Base-by-base conservation (phyloP, 2,113 vertebrate genomes). In the Rhabdomys dilectus region DNA sequence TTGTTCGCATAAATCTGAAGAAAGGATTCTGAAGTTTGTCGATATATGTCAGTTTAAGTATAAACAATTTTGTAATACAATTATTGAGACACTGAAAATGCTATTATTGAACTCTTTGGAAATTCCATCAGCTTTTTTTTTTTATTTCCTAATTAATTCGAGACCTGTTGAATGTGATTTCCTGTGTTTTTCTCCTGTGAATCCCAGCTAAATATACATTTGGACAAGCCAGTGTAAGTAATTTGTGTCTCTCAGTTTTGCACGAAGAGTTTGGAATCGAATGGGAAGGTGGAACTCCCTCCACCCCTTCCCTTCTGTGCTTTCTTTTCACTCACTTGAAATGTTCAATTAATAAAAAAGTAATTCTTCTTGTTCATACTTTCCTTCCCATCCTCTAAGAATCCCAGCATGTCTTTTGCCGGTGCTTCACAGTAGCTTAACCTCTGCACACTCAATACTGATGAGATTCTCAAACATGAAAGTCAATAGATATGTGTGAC, bases 291-390 rank as follows among this genome's bases (percentile, higher is more conserved):
- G 15, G 26, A 77, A 62, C 9, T 95, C 11, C 42, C 4, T 2
- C 58, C 1, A 31, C 0, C 15, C 1, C 53, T 85, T 58, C 86
- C 4, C 26, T 17, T 13, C 95, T 64, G 48, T 76, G 31, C 39
- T 91, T 70, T 91, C 21, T 92, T 62, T 53, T 48, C 36, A 89
- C 36, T 92, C 68, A 78, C 45, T 82, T 87, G 48, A 92, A 95
- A 66, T 17, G 68, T 56, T 26, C 39, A 72, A 48, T 19, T 66
- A 31, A n/a, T 66, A 7, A 34, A 89, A 96, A 62, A 45, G 5
- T 13, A 78, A 24, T 22, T 34, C 45, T 21, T 58, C 29, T 93
- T 86, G 16, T 89, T 91, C 29, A 89, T 0, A 64, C 31, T 58
- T 77, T 24, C 90, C 17, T 92, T 60, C 64, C 21, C 3, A 84